Evolutionary conservation across 2,113 vertebrate genomes (phyloP), one percentile per base, ranked within the genome.

Genomic region (Syrmaticus mikado): DNA sequence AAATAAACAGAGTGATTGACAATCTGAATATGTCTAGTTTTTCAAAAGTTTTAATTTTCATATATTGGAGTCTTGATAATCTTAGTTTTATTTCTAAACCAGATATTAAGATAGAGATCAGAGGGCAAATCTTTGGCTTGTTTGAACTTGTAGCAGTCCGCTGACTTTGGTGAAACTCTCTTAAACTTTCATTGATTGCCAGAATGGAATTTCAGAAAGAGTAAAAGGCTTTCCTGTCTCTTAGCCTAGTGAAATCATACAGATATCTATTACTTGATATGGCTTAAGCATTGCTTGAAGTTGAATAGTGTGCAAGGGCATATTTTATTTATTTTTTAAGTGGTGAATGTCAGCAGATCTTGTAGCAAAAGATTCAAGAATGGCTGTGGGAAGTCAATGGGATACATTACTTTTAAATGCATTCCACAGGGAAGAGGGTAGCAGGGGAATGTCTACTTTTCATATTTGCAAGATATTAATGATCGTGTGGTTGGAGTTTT

Each of bases 311-410:
- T 75, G 22, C 28, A 64, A 36, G 43, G 66, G 18, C 50, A 46
- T 41, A 24, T 46, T 79, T 24, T 4, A 55, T 52, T 46, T 70
- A 36, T 52, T 74, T 91, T 91, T 84, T 45, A 85, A 76, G 46
- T 45, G 57, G n/a, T 73, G n/a, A 53, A 67, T 80, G 68, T 65
- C 73, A 83, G 68, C 19, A 46, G 19, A 50, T 84, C 32, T 64
- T 82, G 9, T 76, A 65, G 43, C 34, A 15, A 32, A 66, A 55
- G 48, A 8, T 17, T 80, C 4, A 68, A 0, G 1, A 43, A 36
- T 30, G 22, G 12, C 58, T 85, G 40, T 0, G 0, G 40, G 34
- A 82, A 34, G 19, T 68, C 28, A 57, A 3, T 1, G 3, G 62
- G 19, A 52, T 64, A 48, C 7, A 5, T 93, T 90, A 57, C 64